Conservation (phyloP, 30 jellyfish, hydroid and myxozoan genomes). For the Sanderia malayensis region DNA sequence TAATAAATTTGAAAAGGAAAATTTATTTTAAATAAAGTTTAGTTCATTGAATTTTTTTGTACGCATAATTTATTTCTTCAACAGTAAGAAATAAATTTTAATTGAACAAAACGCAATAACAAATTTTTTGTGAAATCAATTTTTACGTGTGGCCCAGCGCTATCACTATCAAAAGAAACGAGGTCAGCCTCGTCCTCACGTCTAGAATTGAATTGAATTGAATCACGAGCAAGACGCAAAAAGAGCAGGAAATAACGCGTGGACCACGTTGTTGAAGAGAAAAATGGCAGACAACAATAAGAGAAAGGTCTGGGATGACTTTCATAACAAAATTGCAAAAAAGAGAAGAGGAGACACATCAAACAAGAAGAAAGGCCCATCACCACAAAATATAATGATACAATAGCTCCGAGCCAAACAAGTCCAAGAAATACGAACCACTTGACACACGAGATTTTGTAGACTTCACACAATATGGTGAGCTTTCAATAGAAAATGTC, state of each 20-base stretch:
- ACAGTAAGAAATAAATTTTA: neutral
- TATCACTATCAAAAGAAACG: constrained; percentile 21
- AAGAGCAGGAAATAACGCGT: neutral
- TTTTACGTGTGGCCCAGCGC: constrained; percentile 25
- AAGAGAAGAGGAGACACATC: constrained; percentile 8
- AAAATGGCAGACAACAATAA: constrained; percentile 1
- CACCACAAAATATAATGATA: constrained; percentile 10
- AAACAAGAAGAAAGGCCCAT: neutral
- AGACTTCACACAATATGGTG: constrained; percentile 3
- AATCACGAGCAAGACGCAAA: neutral
- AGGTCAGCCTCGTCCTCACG: constrained; percentile 27
- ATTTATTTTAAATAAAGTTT: neutral
- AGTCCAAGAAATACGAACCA: constrained; percentile 26
- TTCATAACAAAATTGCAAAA: neutral
- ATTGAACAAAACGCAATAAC: neutral
- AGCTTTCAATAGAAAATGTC: constrained; percentile 8
- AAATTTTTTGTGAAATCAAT: neutral
- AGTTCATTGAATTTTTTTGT: neutral
- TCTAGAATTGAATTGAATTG: neutral
- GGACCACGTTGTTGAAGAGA: neutral
- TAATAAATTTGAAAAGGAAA: neutral
- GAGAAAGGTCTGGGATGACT: constrained; percentile 2
- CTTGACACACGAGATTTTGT: constrained; percentile 20
- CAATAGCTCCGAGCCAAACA: constrained; percentile 16
- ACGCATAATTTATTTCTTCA: neutral